phyloP scores from a whole-genome alignment of 1,140 invertebrate genomes.

The Magallana angulata region DNA sequence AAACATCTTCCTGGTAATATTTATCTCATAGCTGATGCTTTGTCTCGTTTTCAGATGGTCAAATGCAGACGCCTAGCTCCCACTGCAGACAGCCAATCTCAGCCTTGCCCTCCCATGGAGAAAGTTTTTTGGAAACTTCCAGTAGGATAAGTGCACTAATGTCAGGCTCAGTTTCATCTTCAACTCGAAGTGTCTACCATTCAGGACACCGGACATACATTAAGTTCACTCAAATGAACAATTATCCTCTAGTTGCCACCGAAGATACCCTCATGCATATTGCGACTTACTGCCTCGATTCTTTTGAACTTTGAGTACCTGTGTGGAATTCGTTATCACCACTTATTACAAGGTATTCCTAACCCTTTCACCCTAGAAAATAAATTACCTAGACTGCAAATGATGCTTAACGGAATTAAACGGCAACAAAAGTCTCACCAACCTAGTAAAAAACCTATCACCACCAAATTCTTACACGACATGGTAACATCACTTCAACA shows the following conservation, averaged over 20 bases:
- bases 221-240: background rate
- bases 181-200: background rate
- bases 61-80: constrained; percentile 41
- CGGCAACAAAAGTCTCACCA: background rate
- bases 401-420: background rate
- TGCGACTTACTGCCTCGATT: constrained; percentile 19
- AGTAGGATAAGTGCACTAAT: background rate
- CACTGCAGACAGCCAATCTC: background rate
- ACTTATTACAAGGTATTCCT: background rate
- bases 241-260: background rate
- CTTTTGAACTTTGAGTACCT: background rate
- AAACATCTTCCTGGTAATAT: no score
- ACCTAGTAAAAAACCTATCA: background rate
- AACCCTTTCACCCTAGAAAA: background rate
- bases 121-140: background rate
- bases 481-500: background rate
- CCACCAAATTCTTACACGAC: background rate
- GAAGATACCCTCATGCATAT: background rate
- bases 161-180: background rate
- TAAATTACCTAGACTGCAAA: background rate
- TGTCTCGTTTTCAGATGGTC: background rate
- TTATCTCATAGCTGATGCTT: no score
- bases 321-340: background rate
- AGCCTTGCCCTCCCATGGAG: background rate
- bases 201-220: background rate